phyloP scores from a whole-genome alignment of 2,113 vertebrate genomes.

The Excalfactoria chinensis region DNA sequence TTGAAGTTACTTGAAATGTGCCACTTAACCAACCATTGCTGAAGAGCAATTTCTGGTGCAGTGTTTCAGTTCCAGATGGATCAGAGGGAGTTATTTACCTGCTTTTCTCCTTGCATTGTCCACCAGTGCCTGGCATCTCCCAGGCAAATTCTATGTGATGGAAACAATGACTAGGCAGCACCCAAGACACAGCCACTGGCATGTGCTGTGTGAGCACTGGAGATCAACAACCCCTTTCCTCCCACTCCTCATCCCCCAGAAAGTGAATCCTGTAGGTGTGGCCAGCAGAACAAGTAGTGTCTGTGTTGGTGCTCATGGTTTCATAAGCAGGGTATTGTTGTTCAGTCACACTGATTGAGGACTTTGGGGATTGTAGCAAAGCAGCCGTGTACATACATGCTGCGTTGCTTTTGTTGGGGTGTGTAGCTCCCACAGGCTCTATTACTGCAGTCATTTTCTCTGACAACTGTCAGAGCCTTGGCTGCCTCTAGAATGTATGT shows the following conservation, averaged over 20 bases:
- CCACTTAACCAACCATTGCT: neutral
- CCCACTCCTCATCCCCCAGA: neutral
- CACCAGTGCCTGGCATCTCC: neutral
- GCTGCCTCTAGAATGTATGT: neutral
- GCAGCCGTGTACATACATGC: constrained; percentile 49
- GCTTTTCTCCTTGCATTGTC: neutral
- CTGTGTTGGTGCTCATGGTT: constrained; percentile 53
- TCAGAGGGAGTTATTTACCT: neutral
- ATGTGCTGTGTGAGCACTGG: neutral
- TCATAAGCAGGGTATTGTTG: constrained; percentile 66
- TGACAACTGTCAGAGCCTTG: neutral
- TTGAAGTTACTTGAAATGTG: neutral
- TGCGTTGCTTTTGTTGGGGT: constrained; percentile 39
- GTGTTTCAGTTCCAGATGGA: neutral
- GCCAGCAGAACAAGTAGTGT: constrained; percentile 57
- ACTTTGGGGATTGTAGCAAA: constrained; percentile 42
- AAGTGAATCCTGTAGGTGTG: constrained; percentile 47
- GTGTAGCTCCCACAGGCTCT: neutral
- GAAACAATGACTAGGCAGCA: neutral
- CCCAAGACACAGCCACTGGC: neutral
- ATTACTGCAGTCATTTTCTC: constrained; percentile 14
- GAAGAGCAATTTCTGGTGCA: constrained; percentile 12
- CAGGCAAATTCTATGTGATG: neutral
- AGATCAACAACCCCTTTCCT: neutral
- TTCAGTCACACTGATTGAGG: constrained; percentile 47